Evolutionary conservation across 2,797 vertebrate species (phyloP).

Genomic region (Peromyscus aztecus): DNA sequence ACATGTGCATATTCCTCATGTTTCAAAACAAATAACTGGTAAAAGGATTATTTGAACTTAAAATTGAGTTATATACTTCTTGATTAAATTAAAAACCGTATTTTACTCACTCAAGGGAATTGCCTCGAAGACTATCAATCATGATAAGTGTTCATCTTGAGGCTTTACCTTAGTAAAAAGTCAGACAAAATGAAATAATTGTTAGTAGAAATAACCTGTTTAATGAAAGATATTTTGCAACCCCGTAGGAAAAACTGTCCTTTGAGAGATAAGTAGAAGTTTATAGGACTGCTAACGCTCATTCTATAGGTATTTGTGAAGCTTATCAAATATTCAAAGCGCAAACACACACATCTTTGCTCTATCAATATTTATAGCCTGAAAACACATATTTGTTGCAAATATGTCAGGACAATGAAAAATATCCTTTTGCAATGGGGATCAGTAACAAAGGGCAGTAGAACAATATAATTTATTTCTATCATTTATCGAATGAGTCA

Average conservation of each 20-base stretch:
- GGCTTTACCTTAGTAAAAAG: slow-evolving; percentile 54
- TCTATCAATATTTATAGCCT: slow-evolving; percentile 86
- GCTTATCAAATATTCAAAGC: slow-evolving; percentile 84
- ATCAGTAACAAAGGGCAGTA: slow-evolving; percentile 75
- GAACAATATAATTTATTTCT: slow-evolving; percentile 82
- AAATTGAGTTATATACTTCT: slow-evolving; percentile 22
- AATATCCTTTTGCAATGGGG: slow-evolving; percentile 79
- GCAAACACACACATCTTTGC: slow-evolving; percentile 79
- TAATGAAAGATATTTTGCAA: slow-evolving; percentile 67
- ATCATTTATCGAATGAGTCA: slow-evolving; percentile 70
- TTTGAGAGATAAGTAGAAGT: slow-evolving; percentile 67
- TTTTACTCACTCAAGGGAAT: slow-evolving; percentile 12
- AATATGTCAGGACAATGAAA: slow-evolving; percentile 83
- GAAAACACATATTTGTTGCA: slow-evolving; percentile 82
- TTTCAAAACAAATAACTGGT: slow-evolving; percentile 58
- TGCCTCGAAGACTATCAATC: slow-evolving; percentile 10
- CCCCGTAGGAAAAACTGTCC: slow-evolving; percentile 32
- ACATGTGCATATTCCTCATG: neutral
- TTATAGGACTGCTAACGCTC: slow-evolving; percentile 68
- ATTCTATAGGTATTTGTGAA: slow-evolving; percentile 79
- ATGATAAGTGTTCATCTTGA: slow-evolving; percentile 71
- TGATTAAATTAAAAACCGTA: neutral
- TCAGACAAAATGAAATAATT: slow-evolving; percentile 77
- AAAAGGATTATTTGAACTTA: slow-evolving; percentile 1
- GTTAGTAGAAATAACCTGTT: slow-evolving; percentile 64